Conservation (phyloP, 2,113 vertebrate genomes). For the Turdus rufiventris region DNA sequence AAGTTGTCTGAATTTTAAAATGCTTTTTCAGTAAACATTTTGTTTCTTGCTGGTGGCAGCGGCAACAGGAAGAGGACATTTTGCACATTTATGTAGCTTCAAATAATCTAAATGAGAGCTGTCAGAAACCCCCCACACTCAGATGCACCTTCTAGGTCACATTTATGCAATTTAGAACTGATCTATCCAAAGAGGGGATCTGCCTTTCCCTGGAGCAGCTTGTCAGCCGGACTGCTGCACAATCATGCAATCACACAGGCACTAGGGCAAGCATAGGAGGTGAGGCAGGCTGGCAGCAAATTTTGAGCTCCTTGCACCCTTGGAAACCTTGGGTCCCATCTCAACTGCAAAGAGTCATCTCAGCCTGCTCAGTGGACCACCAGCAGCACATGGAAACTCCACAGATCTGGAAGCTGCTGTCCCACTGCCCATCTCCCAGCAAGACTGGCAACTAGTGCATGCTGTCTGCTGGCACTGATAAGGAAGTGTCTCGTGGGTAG, state of each 20-base stretch:
- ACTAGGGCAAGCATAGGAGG: rapidly evolving
- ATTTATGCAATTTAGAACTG: background rate
- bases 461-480: background rate
- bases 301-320: background rate
- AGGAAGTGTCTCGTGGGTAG: background rate
- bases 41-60: background rate
- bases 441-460: background rate
- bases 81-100: background rate
- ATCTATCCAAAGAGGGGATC: background rate
- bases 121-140: background rate
- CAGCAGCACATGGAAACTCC: background rate
- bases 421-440: background rate
- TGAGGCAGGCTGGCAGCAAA: background rate
- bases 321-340: background rate
- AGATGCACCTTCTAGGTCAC: background rate
- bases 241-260: background rate
- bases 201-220: background rate
- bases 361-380: background rate
- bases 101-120: background rate
- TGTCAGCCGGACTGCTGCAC: background rate
- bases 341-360: background rate
- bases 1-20: background rate
- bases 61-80: background rate
- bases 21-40: background rate
- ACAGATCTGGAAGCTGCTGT: background rate